Evolutionary conservation across 2,113 vertebrate species (phyloP), one percentile per base, ranked within the genome.

Genomic region (Festucalex cinctus): DNA sequence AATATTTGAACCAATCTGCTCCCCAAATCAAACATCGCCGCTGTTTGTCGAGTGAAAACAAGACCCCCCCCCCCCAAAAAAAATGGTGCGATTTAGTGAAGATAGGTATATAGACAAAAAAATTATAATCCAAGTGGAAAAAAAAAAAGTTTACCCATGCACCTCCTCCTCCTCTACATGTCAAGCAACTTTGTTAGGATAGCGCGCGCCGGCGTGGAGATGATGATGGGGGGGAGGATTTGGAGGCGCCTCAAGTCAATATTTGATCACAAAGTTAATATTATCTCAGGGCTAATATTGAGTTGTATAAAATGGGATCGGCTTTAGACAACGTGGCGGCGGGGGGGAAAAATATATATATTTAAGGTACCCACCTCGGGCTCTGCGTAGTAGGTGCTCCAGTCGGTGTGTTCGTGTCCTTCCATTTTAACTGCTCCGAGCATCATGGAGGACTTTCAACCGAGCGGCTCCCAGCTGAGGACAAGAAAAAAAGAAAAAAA

Each of bases 371-470:
- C 93, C 92, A 98, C 95, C 96, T 98, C 96, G 56, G 96, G 95
- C 85, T 98, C 95, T 75, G 88, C 94, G 86, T 98, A 98, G 94
- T 98, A 98, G 93, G 90, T 93, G 95, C 93, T 97, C 96, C 96
- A 98, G 92, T 98, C 96, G 82, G 95, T 91, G 90, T 95, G 95
- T 86, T 98, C 96, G 92, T 98, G 96, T 94, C 95, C 95, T 95
- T 98, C 95, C 95, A 98, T 98, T 95, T 98, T 98, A 94, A 98
- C 96, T 88, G 96, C 95, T 93, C 96, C 95, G 85, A 98, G 95
- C 95, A 98, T 98, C 94, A 94, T 98, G 95, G 95, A 96, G 94
- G 87, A 94, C 92, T 93, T 84, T 90, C 80, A 91, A 84, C 83
- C 85, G 79, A 89, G 79, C 83, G 87, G 88, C 87, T 91, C 86